Percentiles rank a stretch among this genome's conserved stretches.
Conservation (phyloP, 2,113 vertebrate species). For the Brevimyrus niger region DNA sequence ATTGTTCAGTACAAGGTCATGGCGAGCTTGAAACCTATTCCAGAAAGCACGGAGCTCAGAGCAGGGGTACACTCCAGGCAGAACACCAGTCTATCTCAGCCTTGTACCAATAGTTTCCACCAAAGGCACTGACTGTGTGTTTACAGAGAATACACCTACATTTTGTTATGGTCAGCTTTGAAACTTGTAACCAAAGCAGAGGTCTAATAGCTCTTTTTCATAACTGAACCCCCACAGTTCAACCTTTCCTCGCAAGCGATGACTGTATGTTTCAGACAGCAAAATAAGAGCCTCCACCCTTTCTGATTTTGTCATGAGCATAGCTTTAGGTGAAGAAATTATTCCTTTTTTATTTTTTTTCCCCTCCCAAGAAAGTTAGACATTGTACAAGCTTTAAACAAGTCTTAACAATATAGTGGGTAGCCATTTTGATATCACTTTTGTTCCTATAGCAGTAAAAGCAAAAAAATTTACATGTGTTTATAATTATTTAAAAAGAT, state of each 20-base stretch:
- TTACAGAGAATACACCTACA: not conserved
- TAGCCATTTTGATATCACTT: not conserved
- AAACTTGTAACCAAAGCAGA: constrained; percentile 1
- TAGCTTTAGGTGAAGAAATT: not conserved
- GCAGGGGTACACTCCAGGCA: not conserved
- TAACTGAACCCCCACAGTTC: constrained; percentile 13
- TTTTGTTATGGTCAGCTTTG: not conserved
- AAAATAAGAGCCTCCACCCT: constrained; percentile 18
- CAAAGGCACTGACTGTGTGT: not conserved
- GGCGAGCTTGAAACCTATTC: not conserved
- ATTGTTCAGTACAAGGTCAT: not conserved
- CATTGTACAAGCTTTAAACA: not conserved
- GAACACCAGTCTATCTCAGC: not conserved
- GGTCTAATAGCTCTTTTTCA: constrained; percentile 28
- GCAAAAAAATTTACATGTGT: not conserved
- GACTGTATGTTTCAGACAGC: constrained; percentile 2
- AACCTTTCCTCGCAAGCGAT: constrained; percentile 1
- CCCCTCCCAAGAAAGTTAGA: too few relatives aligned
- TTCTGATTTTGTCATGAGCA: not conserved
- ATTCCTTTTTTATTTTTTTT: not conserved
- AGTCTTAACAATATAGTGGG: not conserved
- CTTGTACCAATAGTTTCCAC: not conserved
- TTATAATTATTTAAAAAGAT: not conserved
- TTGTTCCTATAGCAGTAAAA: not conserved
- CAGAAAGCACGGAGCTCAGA: not conserved